phyloP scores from a whole-genome alignment of 2,888 invertebrate genomes.

The Morpho helenor region DNA sequence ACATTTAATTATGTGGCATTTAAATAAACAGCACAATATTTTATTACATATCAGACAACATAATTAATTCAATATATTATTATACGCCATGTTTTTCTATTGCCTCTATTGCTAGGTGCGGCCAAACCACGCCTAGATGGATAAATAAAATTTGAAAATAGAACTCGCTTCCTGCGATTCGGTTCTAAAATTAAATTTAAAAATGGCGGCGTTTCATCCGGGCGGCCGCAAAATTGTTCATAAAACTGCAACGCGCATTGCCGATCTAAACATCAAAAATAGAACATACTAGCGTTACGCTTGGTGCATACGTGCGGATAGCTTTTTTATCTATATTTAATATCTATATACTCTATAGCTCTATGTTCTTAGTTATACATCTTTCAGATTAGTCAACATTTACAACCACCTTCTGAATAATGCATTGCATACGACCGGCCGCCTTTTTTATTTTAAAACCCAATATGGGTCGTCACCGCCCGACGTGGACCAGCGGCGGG shows the following conservation, averaged over 20 bases:
- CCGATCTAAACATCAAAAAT: slow-evolving; percentile 77
- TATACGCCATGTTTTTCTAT: slow-evolving; percentile 26
- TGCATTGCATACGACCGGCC: no score
- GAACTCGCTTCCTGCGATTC: slow-evolving; percentile 66
- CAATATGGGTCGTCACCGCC: no score
- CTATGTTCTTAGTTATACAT: no score
- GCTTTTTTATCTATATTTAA: no score
- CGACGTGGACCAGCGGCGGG: no score
- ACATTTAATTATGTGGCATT: slow-evolving; percentile 8
- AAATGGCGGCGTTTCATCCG: slow-evolving; percentile 54
- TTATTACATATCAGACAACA: not conserved
- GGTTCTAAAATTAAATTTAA: slow-evolving; percentile 67
- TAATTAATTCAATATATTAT: slow-evolving; percentile 17
- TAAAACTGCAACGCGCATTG: slow-evolving; percentile 73
- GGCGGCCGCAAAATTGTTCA: slow-evolving; percentile 67
- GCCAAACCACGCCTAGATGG: slow-evolving; percentile 62
- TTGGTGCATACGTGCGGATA: slow-evolving; percentile 34
- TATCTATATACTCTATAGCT: no score
- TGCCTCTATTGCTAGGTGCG: slow-evolving; percentile 20
- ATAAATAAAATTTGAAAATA: slow-evolving; percentile 69
- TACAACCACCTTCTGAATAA: no score
- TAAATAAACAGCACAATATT: slow-evolving; percentile 10
- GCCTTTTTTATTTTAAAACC: no score
- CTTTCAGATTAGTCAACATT: no score
- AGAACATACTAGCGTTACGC: slow-evolving; percentile 57